Evolutionary conservation across 2,797 vertebrate genomes (phyloP).

Genomic region (Antennarius maculatus): DNA sequence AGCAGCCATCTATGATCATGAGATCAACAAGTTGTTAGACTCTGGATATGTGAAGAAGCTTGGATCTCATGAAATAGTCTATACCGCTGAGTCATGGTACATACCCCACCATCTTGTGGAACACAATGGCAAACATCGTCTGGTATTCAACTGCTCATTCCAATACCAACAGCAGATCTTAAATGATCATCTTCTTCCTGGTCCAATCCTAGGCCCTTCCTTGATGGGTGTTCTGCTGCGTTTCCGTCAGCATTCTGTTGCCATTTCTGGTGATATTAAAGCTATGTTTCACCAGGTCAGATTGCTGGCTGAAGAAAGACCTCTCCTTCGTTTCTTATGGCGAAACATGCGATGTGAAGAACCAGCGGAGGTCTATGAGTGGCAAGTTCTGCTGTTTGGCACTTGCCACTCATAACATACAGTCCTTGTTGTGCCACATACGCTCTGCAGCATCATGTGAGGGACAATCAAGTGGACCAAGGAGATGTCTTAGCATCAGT

Average conservation of each 20-base stretch:
- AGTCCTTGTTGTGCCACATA: background rate
- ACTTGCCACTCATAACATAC: no score
- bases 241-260: background rate
- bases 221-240: background rate
- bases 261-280: constrained; percentile 3
- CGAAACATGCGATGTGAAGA: background rate
- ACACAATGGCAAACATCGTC: background rate
- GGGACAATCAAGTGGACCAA: background rate
- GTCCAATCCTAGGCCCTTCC: no score
- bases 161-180: background rate
- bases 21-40: background rate
- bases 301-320: background rate
- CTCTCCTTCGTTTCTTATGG: background rate
- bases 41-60: background rate
- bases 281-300: background rate
- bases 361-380: background rate
- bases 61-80: no score
- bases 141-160: background rate
- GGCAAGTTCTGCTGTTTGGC: background rate
- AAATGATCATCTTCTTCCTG: no score
- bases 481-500: background rate
- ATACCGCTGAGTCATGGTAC: background rate
- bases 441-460: background rate
- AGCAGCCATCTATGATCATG: background rate
- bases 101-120: constrained; percentile 1